Evolutionary conservation across 1,140 invertebrate species (phyloP).

Genomic region (Myzus persicae): DNA sequence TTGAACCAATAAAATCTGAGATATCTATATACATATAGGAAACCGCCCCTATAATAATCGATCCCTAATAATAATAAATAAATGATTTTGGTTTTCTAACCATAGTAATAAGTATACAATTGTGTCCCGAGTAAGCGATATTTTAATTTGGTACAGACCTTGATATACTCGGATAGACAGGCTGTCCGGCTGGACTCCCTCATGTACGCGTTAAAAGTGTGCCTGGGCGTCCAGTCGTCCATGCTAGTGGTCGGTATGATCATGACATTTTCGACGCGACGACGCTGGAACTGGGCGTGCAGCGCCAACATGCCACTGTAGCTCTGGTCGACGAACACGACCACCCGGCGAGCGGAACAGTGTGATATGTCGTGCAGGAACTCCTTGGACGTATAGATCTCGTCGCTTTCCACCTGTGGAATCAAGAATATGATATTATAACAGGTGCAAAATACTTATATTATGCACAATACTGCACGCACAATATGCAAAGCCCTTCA

Average conservation of each 20-base stretch:
- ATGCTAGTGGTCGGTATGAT: constrained; percentile 34
- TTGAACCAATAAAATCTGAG: too few species aligned
- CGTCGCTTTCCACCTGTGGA: constrained; percentile 63
- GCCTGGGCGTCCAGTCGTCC: constrained; percentile 50
- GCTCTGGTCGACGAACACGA: constrained; percentile 68
- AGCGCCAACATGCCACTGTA: constrained; percentile 65
- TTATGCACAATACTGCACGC: not conserved
- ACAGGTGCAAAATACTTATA: not conserved
- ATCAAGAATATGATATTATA: not conserved
- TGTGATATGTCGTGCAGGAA: constrained; percentile 66
- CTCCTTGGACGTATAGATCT: constrained; percentile 67
- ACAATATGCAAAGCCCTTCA: not conserved
- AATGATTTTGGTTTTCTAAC: too few species aligned
- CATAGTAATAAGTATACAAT: too few species aligned
- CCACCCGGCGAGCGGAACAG: constrained; percentile 67
- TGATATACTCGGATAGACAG: constrained; percentile 37
- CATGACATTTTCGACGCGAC: constrained; percentile 50
- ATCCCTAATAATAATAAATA: too few species aligned
- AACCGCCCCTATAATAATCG: too few species aligned
- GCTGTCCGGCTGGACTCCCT: not conserved
- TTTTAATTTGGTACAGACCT: not conserved
- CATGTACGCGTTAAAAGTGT: constrained; percentile 46
- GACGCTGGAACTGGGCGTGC: not conserved
- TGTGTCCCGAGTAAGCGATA: too few species aligned
- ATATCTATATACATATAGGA: too few species aligned